Evolutionary conservation across 2,797 vertebrate genomes (phyloP).

Genomic region (Lycodopsis pacificus): DNA sequence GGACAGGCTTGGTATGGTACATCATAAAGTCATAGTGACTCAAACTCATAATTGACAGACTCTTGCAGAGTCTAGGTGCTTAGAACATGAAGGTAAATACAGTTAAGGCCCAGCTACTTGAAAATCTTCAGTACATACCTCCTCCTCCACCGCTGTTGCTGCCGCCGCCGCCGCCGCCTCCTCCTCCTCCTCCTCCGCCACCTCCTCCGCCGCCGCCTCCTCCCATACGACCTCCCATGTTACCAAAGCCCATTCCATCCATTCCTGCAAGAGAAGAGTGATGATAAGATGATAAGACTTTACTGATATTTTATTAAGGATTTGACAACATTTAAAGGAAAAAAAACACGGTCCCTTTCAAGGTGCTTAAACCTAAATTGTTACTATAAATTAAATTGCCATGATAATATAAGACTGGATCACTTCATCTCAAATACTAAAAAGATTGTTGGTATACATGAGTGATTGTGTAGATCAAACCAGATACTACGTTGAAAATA

Average conservation of each 20-base stretch:
- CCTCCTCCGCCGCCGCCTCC: slow-evolving; percentile 87
- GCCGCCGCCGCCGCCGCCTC: fast-evolving
- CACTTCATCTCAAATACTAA: no score
- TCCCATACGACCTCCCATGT: slow-evolving; percentile 95
- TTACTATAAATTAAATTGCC: no score
- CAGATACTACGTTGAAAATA: neutral
- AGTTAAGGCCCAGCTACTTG: fast-evolving
- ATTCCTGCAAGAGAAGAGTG: slow-evolving; percentile 87
- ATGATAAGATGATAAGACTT: slow-evolving; percentile 22
- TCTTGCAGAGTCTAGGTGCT: no score
- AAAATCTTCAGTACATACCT: slow-evolving; percentile 81
- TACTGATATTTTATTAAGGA: neutral
- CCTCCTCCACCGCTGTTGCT: slow-evolving; percentile 84
- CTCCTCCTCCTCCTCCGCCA: slow-evolving; percentile 78
- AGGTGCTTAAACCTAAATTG: no score
- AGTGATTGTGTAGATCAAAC: no score
- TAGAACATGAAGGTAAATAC: neutral
- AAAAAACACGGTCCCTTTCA: neutral
- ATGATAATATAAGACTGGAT: no score
- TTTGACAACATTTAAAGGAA: neutral
- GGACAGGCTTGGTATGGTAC: neutral
- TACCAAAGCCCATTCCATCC: slow-evolving; percentile 95
- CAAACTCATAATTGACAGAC: no score
- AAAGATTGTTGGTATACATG: no score
- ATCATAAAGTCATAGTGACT: neutral